These are phyloP conservation scores for Lepilemur ruficaudatus DNA, from an alignment of 2,797 vertebrate genomes.

Conservation along the genomic window DNA sequence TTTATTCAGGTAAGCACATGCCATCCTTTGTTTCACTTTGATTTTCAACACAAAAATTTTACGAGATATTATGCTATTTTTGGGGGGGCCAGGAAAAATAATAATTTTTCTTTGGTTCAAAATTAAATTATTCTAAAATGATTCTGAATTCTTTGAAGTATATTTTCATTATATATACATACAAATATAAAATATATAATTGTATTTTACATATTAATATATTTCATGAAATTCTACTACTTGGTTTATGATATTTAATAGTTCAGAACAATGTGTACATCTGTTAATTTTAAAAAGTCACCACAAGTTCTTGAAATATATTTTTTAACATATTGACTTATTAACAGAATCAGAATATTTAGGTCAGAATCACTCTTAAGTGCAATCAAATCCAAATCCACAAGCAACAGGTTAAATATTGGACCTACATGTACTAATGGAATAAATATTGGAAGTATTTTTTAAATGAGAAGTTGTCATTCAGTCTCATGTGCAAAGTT, in stretches of 20 bases:
- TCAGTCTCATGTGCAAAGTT: background rate
- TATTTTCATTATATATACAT: background rate
- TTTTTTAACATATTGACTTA: background rate
- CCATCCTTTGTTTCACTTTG: background rate
- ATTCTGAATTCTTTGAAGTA: background rate
- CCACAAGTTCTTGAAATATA: background rate
- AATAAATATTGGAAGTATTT: background rate
- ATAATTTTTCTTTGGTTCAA: background rate
- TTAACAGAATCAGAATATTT: background rate
- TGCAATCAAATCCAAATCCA: background rate
- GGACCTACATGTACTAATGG: background rate
- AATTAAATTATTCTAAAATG: background rate
- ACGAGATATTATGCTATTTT: background rate
- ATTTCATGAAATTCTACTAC: background rate
- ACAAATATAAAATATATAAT: background rate
- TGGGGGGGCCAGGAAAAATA: background rate
- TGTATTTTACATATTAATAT: background rate
- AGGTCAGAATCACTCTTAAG: background rate
- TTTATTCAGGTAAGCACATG: background rate
- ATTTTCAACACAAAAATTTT: constrained; percentile 2
- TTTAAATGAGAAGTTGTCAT: background rate
- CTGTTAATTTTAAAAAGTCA: background rate
- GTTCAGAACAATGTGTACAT: background rate
- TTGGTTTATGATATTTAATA: background rate
- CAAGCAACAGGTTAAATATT: background rate